Evolutionary conservation across 2,888 invertebrate genomes (phyloP).

Genomic region (Biston stratarius): DNA sequence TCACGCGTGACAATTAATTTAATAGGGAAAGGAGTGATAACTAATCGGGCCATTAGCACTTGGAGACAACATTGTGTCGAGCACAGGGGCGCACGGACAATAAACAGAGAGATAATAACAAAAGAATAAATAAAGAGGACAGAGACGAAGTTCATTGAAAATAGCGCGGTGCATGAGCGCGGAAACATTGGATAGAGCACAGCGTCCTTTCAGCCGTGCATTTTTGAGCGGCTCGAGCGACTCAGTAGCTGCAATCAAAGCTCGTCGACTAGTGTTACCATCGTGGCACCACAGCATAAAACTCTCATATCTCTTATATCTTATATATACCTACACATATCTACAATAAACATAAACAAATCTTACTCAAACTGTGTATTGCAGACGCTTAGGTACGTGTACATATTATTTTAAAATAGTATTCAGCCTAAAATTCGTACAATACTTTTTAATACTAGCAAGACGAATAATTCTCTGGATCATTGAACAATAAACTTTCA

Average conservation of each 20-base stretch:
- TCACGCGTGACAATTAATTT: conserved; percentile 44
- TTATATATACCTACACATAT: no score
- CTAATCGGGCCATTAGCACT: conserved; percentile 45
- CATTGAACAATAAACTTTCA: conserved; percentile 10
- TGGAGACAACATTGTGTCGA: conserved; percentile 35
- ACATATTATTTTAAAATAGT: no score
- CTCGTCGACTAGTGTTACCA: conserved; percentile 50
- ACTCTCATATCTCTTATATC: conserved; percentile 29
- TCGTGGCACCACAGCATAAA: conserved; percentile 20
- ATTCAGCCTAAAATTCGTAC: no score
- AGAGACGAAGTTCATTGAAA: conserved; percentile 61
- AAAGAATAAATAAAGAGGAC: conserved; percentile 45
- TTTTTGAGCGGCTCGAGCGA: conserved; percentile 56
- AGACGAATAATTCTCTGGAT: conserved; percentile 3
- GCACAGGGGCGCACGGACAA: conserved; percentile 28
- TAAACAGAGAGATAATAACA: conserved; percentile 44
- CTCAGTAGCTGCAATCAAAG: conserved; percentile 63
- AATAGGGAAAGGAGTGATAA: conserved; percentile 45
- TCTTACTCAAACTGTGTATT: conserved; percentile 5
- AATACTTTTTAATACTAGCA: neutral
- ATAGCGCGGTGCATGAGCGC: conserved; percentile 53
- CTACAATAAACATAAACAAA: conserved; percentile 19
- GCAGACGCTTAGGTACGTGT: no score
- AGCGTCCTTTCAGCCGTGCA: conserved; percentile 67
- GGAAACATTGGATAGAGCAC: conserved; percentile 59